Evolutionary conservation across 2,888 invertebrate species (phyloP).

Genomic region (Noctua janthina): DNA sequence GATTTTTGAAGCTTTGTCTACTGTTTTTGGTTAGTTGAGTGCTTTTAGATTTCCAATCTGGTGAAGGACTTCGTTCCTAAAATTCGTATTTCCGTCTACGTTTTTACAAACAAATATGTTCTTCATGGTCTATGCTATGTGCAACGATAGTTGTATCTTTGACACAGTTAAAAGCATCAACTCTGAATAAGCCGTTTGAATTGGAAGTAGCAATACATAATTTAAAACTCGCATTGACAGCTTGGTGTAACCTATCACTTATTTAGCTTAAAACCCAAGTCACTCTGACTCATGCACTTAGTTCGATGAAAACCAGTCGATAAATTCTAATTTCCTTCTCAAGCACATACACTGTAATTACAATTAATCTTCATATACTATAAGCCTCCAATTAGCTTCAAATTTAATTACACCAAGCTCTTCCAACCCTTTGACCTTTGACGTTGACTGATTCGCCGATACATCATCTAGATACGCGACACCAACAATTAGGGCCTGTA

Average conservation of each 20-base stretch:
- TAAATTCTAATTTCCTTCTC: constrained; percentile 31
- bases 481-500: constrained; percentile 74
- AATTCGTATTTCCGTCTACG: constrained; percentile 6
- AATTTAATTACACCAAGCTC: constrained; percentile 69
- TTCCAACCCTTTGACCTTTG: constrained; percentile 67
- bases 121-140: not conserved
- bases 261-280: constrained; percentile 19
- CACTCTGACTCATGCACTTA: constrained; percentile 36
- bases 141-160: constrained; percentile 9
- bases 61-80: not conserved
- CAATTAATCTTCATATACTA: constrained; percentile 58
- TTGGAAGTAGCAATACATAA: constrained; percentile 24
- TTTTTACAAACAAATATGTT: constrained; percentile 3
- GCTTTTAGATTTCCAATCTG: constrained; percentile 1
- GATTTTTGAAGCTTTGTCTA: constrained; percentile 22
- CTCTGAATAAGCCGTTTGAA: constrained; percentile 23
- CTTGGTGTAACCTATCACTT: constrained; percentile 35
- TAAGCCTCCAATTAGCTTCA: constrained; percentile 63
- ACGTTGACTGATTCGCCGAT: constrained; percentile 80
- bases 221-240: constrained; percentile 37
- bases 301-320: constrained; percentile 11
- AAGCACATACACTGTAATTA: constrained; percentile 49
- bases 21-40: constrained; percentile 27
- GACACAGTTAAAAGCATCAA: constrained; percentile 21
- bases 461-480: constrained; percentile 79